These are phyloP conservation scores for Zygogramma bicolorata DNA, from an alignment of 2,888 invertebrate genomes.

Conservation along the genomic window DNA sequence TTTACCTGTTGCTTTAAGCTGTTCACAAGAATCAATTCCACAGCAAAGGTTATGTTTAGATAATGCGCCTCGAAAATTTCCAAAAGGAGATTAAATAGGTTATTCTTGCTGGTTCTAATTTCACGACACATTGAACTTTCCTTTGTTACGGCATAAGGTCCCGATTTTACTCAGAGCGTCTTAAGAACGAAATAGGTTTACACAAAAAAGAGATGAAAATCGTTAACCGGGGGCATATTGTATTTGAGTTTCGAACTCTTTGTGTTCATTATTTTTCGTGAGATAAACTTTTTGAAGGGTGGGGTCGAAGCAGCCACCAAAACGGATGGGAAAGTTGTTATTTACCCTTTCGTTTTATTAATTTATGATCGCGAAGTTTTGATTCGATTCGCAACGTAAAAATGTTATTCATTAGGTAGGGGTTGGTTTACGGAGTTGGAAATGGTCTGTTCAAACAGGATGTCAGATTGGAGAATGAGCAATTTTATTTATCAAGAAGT, in stretches of 20 bases:
- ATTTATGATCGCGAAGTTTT: not conserved
- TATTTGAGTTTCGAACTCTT: constrained; percentile 21
- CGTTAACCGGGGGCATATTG: constrained; percentile 20
- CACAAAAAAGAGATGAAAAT: constrained; percentile 24
- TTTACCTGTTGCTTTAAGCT: constrained; percentile 34
- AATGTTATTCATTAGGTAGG: not conserved
- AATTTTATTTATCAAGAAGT: no score
- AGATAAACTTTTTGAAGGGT: constrained; percentile 9
- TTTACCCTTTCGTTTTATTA: not conserved
- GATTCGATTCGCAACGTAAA: not conserved
- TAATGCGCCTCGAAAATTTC: constrained; percentile 55
- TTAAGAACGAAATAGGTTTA: constrained; percentile 44
- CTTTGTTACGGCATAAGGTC: constrained; percentile 40
- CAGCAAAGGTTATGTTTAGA: constrained; percentile 48
- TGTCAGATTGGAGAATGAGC: no score
- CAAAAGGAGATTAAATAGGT: constrained; percentile 57
- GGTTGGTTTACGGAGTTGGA: no score
- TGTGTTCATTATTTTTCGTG: constrained; percentile 18
- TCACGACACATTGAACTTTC: constrained; percentile 57
- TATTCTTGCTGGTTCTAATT: constrained; percentile 60
- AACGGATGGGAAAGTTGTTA: not conserved
- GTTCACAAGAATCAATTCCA: constrained; percentile 27
- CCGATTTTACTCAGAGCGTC: constrained; percentile 41
- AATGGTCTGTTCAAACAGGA: no score
- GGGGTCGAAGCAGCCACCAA: not conserved